Base-by-base conservation (phyloP, 2,113 vertebrate species). In the Cisticola juncidis region DNA sequence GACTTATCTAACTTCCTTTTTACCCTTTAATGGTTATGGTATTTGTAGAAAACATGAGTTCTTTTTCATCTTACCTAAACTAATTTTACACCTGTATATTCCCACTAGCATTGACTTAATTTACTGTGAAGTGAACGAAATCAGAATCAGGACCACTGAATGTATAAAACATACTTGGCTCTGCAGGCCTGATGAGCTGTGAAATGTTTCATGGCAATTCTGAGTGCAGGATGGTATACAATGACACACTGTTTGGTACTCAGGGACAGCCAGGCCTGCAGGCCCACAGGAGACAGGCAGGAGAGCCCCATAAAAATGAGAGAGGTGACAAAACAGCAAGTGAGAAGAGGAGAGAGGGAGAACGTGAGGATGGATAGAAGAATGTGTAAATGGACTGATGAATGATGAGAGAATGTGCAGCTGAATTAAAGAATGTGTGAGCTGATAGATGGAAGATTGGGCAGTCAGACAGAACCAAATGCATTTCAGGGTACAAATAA, bases 381-480 rank as follows among this genome's bases (percentile, higher is more conserved):
- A 94, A 78, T 57, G 81, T 90, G 88, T 77, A 95, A 96, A 96
- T 92, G 79, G 60, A 77, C 88, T 94, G 93, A 44, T 94, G 95
- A 96, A 95, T 88, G 92, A 97, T 60, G 92, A 90, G 68, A 42
- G 93, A 95, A 86, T 54, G 65, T 69, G 54, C 58, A 94, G 88
- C 79, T 78, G 95, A 95, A 96, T 92, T 93, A 94, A 91, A 93
- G 92, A 95, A 95, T 26, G 91, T 95, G 94, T 81, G 88, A 93
- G 68, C 68, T 96, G 94, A 95, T 88, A 74, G 76, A 93, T 92
- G 79, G 79, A 79, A 73, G 29, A 78, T n/a, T 36, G 62, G 45
- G 58, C 79, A 80, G 60, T 78, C 54, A 54, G 81, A 53, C 15
- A 87, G 50, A 80, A 82, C 33, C 24, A 38, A 62, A 54, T 40